Percentiles rank a stretch among this genome's conserved stretches.
phyloP scores from a whole-genome alignment of 2,113 vertebrate species.

The Anhinga anhinga region DNA sequence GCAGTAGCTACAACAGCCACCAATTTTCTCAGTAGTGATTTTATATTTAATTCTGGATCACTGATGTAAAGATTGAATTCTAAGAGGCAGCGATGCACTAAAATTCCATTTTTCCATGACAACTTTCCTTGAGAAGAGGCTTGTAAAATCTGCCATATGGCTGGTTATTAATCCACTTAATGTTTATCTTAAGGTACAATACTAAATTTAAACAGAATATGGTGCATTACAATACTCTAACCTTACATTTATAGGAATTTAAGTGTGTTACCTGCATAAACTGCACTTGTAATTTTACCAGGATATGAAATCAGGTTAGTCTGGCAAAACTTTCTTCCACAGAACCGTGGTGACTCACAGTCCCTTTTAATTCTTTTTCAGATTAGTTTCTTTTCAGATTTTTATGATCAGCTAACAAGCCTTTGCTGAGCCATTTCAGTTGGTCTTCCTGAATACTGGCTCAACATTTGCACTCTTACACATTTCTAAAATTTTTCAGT shows the following conservation, averaged over 20 bases:
- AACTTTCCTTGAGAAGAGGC: background rate
- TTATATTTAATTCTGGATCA: slow-evolving; percentile 43
- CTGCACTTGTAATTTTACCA: background rate
- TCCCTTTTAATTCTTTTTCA: background rate
- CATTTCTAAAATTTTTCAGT: background rate
- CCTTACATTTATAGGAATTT: background rate
- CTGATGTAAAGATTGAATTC: background rate
- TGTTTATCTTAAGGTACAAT: background rate
- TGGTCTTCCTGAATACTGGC: background rate
- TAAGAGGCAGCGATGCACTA: background rate
- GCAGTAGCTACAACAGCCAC: background rate
- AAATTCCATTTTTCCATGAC: background rate
- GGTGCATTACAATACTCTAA: background rate
- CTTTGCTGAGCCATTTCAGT: background rate
- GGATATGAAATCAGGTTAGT: background rate
- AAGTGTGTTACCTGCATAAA: background rate
- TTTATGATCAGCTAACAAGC: background rate
- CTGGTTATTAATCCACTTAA: background rate
- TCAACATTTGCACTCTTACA: background rate
- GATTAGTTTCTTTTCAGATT: background rate
- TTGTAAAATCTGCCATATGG: background rate
- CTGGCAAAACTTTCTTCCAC: background rate
- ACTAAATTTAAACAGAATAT: background rate
- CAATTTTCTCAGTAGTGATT: background rate
- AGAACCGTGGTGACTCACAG: background rate